Evolutionary conservation across 2,888 invertebrate species (phyloP), one percentile per base, ranked within the genome.

Genomic region (Apotomis turbidana): DNA sequence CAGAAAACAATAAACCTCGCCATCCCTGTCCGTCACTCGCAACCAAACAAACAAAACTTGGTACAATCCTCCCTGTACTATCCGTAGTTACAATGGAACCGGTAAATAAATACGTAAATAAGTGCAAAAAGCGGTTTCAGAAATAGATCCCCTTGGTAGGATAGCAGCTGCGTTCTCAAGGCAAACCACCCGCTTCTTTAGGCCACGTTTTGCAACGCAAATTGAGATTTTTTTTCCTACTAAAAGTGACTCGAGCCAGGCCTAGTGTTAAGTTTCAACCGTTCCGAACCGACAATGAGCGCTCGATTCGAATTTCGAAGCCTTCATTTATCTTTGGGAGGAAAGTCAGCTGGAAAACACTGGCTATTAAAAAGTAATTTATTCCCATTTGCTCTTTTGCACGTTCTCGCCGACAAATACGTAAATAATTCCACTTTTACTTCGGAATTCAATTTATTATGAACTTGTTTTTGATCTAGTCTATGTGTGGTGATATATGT

Each of bases 161-260:
- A 78, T 78, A 80, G 85, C 86, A 89, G 90, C 91, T 91, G 92
- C 84, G 80, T 83, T 80, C 86, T 89, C 92, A 92, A 91, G 92
- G 92, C 86, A 80, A 93, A 88, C 92, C 81, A 79, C 88, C 85
- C 80, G 87, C 86, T 85, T 87, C 87, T 81, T 81, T 80, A 79
- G 78, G 80, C 78, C 80, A 78, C 76, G 78, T 81, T 83, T 81
- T 85, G 84, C 85, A 83, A 86, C 83, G 84, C 87, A 86, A 86
- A 87, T 87, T 81, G 81, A 76, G 81, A 80, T 87, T 86, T 86
- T 83, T 85, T 83, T 81, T 78, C 74, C 46, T 51, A 66, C 68
- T 52, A 75, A 74, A 76, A 79, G 76, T 76, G 77, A 78, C 81
- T 82, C 81, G 78, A 79, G 80, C 79, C 77, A 57, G 55, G 61